These are phyloP conservation scores for Musca vetustissima DNA, from an alignment of 1,140 invertebrate species.

Conservation along the genomic window DNA sequence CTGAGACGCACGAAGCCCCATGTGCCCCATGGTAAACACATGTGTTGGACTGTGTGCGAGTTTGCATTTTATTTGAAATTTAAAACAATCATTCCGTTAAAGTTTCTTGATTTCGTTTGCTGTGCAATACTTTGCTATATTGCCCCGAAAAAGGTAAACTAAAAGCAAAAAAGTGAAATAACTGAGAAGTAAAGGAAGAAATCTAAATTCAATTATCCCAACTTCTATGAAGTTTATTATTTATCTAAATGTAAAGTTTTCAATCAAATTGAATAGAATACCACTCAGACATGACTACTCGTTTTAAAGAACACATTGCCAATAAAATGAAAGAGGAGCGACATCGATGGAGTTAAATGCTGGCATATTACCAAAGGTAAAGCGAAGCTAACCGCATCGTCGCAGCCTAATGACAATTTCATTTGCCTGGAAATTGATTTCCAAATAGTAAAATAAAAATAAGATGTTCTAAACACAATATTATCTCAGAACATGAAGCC, in stretches of 20 bases:
- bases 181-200: background rate
- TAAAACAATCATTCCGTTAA: conserved; percentile 14
- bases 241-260: conserved; percentile 14
- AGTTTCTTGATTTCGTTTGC: conserved; percentile 6
- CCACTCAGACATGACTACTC: background rate
- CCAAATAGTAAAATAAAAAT: too few relatives aligned
- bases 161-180: too few relatives aligned
- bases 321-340: too few relatives aligned
- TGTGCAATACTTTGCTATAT: background rate
- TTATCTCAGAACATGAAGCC: too few relatives aligned
- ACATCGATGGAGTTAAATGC: too few relatives aligned
- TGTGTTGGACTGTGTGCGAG: background rate
- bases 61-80: conserved; percentile 1
- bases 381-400: too few relatives aligned
- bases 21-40: background rate
- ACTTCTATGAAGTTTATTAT: conserved; percentile 8
- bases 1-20: background rate
- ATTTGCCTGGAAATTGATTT: too few relatives aligned
- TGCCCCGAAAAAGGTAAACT: background rate
- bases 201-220: background rate
- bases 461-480: too few relatives aligned
- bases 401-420: too few relatives aligned
- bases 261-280: conserved; percentile 4
- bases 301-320: background rate
- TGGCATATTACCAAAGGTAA: too few relatives aligned